Conservation (phyloP, 2,888 invertebrate genomes). For the Tillus elongatus region DNA sequence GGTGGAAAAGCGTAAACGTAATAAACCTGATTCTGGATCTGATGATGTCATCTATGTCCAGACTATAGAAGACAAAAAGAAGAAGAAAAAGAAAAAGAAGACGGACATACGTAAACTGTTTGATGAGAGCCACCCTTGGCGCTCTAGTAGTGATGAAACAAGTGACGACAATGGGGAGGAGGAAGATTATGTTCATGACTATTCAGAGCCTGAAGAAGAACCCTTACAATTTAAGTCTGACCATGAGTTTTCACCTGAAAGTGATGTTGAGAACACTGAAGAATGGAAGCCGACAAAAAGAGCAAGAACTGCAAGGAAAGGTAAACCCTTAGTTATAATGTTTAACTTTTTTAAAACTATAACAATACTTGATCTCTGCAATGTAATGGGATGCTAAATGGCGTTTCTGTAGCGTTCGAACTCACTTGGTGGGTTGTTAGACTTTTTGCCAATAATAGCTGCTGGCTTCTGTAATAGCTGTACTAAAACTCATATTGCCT, state of each 20-base stretch:
- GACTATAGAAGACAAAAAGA: slow-evolving; percentile 38
- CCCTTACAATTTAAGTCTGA: slow-evolving; percentile 60
- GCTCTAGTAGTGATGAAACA: slow-evolving; percentile 49
- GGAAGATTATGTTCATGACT: slow-evolving; percentile 39
- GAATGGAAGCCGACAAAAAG: slow-evolving; percentile 66
- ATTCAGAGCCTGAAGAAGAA: slow-evolving; percentile 24
- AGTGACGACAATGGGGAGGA: slow-evolving; percentile 37
- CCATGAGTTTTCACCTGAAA: slow-evolving; percentile 89
- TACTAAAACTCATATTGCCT: no score
- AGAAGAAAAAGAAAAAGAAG: slow-evolving; percentile 39
- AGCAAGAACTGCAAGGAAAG: slow-evolving; percentile 78
- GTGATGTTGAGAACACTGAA: slow-evolving; percentile 68
- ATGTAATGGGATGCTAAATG: no score
- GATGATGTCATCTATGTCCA: slow-evolving; percentile 36
- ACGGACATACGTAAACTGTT: slow-evolving; percentile 36
- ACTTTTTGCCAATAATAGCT: no score
- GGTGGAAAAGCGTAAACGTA: no score
- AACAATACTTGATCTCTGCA: no score
- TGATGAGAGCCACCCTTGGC: slow-evolving; percentile 50
- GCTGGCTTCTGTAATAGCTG: no score
- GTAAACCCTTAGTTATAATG: slow-evolving; percentile 41
- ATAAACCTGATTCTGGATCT: no score
- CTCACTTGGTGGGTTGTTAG: no score
- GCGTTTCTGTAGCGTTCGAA: no score
- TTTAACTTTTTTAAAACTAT: no score